Percentiles rank a stretch among this genome's conserved stretches.
Evolutionary conservation across 2,888 invertebrate species (phyloP).

Genomic region (Scaptomyza flava): DNA sequence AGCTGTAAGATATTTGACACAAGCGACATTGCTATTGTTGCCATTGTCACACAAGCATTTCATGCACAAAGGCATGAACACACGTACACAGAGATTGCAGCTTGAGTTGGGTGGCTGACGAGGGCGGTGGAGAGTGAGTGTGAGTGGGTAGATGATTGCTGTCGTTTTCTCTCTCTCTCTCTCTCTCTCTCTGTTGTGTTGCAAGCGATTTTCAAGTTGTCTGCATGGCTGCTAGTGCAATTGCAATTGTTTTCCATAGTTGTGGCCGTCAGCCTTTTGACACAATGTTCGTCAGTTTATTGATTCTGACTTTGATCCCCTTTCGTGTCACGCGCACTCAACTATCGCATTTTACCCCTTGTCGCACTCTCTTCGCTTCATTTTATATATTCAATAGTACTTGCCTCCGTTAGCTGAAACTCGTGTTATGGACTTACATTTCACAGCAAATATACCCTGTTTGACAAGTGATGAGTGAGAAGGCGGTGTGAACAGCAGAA

Average conservation of each 20-base stretch:
- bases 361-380: not conserved
- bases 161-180: not conserved
- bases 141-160: not conserved
- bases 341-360: slow-evolving; percentile 10
- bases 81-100: not conserved
- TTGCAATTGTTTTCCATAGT: slow-evolving; percentile 49
- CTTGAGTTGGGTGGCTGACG: not conserved
- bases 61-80: slow-evolving; percentile 18
- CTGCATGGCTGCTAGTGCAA: slow-evolving; percentile 30
- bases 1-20: slow-evolving; percentile 64
- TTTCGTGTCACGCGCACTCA: slow-evolving; percentile 51
- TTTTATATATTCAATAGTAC: slow-evolving; percentile 9
- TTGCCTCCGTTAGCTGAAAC: slow-evolving; percentile 2
- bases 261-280: slow-evolving; percentile 32
- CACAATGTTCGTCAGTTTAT: slow-evolving; percentile 47
- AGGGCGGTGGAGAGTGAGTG: not conserved
- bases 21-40: slow-evolving; percentile 45
- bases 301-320: slow-evolving; percentile 38
- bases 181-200: slow-evolving; percentile 1
- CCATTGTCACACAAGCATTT: slow-evolving; percentile 40
- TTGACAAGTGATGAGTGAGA: no score
- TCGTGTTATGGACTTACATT: slow-evolving; percentile 11
- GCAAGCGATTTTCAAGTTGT: slow-evolving; percentile 30
- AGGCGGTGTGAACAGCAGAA: not conserved
- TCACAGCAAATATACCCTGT: not conserved